Evolutionary conservation across 2,888 invertebrate species (phyloP).

Genomic region (Calameuta filiformis): DNA sequence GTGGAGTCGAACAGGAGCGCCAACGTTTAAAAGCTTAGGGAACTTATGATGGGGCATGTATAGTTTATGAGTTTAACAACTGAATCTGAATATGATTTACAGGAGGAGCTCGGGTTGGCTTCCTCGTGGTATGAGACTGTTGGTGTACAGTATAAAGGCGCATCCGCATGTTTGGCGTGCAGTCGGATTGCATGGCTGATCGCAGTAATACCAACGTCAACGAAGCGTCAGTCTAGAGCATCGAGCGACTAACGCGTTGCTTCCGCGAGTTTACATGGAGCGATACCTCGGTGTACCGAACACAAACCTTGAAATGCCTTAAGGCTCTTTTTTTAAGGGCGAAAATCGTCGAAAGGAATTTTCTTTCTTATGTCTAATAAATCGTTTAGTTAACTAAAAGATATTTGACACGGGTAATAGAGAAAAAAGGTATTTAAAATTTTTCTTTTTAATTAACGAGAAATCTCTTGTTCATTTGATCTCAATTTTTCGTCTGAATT

Average conservation of each 20-base stretch:
- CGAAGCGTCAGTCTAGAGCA: slow-evolving; percentile 8
- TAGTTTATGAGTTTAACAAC: slow-evolving; percentile 45
- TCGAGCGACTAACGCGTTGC: slow-evolving; percentile 22
- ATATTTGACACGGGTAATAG: no score
- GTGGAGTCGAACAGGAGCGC: slow-evolving; percentile 12
- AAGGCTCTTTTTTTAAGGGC: background rate
- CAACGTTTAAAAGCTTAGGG: background rate
- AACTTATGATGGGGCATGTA: slow-evolving; percentile 22
- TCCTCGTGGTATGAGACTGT: slow-evolving; percentile 23
- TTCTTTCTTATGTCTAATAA: no score
- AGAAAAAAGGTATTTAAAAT: no score
- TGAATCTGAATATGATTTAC: slow-evolving; percentile 54
- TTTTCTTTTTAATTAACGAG: no score
- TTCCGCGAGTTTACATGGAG: slow-evolving; percentile 23
- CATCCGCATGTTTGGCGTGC: slow-evolving; percentile 34
- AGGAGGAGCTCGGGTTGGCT: slow-evolving; percentile 31
- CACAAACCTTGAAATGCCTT: background rate
- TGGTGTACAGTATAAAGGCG: slow-evolving; percentile 6
- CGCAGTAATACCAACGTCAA: slow-evolving; percentile 26
- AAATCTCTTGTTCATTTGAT: no score
- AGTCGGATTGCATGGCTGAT: slow-evolving; percentile 37
- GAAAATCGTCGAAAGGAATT: background rate
- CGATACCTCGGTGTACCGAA: background rate
- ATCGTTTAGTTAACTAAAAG: no score
- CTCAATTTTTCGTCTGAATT: no score